Conservation (phyloP, 2,113 vertebrate species). For the Heptranchias perlo region DNA sequence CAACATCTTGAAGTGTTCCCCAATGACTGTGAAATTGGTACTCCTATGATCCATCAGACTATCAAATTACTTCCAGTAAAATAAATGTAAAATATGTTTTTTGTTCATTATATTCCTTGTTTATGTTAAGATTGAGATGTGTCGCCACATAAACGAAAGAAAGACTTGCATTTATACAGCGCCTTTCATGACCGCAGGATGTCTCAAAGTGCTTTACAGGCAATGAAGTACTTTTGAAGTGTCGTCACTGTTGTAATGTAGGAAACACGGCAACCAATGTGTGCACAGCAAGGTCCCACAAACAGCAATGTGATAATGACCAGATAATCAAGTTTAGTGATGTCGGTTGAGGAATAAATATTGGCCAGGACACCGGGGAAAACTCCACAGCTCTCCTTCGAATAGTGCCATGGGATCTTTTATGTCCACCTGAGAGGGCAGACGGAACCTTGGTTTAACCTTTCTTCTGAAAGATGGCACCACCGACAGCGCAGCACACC, state of each 20-base stretch:
- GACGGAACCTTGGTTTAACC: neutral
- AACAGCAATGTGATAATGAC: neutral
- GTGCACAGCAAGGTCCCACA: neutral
- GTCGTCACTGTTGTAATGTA: neutral
- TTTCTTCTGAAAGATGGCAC: neutral
- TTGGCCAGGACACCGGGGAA: neutral
- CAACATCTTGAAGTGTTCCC: neutral
- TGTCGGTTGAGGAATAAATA: neutral
- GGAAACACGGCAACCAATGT: neutral
- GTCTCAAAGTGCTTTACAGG: neutral
- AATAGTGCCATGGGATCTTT: neutral
- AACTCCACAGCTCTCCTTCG: neutral
- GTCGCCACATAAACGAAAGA: neutral
- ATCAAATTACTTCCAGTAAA: constrained; percentile 1
- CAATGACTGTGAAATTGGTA: neutral
- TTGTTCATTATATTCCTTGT: neutral
- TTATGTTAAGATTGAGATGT: neutral
- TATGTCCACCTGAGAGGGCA: neutral
- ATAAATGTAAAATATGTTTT: neutral
- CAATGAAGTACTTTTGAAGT: neutral
- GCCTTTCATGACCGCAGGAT: neutral
- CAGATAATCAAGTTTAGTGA: neutral
- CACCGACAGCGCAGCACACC: neutral
- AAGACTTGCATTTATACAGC: neutral
- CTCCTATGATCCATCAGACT: neutral